Percentiles rank a stretch among this genome's conserved stretches.
Evolutionary conservation across 2,797 vertebrate genomes (phyloP).

Genomic region (Dendrocincla tyrannina): DNA sequence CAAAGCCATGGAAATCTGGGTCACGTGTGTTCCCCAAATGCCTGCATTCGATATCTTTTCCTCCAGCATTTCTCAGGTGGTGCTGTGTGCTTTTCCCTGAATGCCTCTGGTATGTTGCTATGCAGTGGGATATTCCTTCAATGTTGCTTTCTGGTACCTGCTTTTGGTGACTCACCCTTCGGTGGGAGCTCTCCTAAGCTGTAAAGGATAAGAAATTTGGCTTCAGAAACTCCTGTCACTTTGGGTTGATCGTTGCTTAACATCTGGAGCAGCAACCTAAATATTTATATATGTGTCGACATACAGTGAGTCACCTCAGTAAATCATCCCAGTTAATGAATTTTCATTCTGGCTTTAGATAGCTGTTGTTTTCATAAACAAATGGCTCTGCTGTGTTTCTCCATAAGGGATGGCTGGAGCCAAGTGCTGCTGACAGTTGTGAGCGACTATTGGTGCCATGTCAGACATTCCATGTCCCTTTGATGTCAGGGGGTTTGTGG

Average conservation of each 20-base stretch:
- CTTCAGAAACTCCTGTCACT: background rate
- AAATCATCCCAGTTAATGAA: background rate
- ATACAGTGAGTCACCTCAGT: background rate
- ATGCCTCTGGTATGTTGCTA: background rate
- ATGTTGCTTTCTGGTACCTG: background rate
- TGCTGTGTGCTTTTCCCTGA: background rate
- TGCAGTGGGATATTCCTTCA: background rate
- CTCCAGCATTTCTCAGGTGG: background rate
- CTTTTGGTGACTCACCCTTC: background rate
- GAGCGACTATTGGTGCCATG: background rate
- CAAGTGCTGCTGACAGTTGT: slow-evolving; percentile 6
- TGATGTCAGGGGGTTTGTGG: background rate
- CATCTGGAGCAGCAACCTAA: background rate
- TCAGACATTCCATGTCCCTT: background rate
- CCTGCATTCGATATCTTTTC: background rate
- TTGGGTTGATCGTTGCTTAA: background rate
- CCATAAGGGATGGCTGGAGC: background rate
- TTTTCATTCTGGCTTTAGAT: background rate
- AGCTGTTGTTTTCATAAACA: slow-evolving; percentile 16
- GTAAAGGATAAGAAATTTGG: background rate
- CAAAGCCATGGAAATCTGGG: background rate
- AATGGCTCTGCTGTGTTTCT: background rate
- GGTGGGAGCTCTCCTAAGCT: background rate
- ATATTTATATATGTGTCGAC: background rate
- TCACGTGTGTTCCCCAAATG: background rate